A percentile compares a stretch with the other conserved stretches of the same genome.
Evolutionary conservation across 2,113 vertebrate species (phyloP).

Genomic region (Dromiciops gliroides): DNA sequence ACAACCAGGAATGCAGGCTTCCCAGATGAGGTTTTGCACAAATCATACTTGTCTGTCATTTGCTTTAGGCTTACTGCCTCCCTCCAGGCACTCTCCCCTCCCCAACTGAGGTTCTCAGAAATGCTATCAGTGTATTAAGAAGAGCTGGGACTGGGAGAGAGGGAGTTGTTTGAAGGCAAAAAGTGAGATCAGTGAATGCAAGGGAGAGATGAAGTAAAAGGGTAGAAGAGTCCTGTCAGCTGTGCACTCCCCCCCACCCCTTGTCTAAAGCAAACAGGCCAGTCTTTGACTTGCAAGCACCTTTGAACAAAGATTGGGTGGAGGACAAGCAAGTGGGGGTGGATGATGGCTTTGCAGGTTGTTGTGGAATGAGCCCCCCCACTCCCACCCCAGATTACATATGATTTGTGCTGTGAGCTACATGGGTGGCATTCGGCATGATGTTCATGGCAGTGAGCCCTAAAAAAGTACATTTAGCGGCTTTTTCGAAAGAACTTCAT

Average conservation of each 20-base stretch:
- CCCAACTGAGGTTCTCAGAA: neutral
- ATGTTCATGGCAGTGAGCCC: neutral
- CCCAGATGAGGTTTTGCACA: constrained; percentile 77
- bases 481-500: constrained; percentile 40
- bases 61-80: constrained; percentile 68
- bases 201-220: neutral
- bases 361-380: neutral
- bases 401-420: constrained; percentile 11
- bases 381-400: neutral
- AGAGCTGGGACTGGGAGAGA: neutral
- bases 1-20: constrained; percentile 76
- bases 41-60: constrained; percentile 79
- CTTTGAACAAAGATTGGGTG: neutral
- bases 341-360: neutral
- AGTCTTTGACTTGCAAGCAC: neutral
- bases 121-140: neutral
- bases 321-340: neutral
- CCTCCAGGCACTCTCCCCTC: neutral
- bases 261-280: neutral
- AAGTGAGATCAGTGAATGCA: neutral
- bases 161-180: constrained; percentile 37
- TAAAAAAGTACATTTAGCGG: neutral
- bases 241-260: too few species aligned
- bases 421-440: neutral
- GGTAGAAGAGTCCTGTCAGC: neutral